Base-by-base conservation (phyloP, 2,888 invertebrate genomes). In the Morpho helenor region DNA sequence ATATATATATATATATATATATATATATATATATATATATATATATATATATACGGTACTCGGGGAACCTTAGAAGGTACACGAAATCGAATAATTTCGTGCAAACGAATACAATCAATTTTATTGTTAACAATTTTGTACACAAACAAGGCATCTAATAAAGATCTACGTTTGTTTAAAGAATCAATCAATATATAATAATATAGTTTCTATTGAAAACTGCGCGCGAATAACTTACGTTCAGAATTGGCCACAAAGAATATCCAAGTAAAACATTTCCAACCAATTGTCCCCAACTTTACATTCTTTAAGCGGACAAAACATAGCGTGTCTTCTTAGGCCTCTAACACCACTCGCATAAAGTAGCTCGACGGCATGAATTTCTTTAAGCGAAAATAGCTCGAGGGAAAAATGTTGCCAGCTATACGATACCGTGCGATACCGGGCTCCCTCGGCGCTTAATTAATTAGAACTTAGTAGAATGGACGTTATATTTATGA, bases 381-480 rank as follows among this genome's bases (percentile, higher is more conserved):
- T 62, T 59, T 64, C 60, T 62, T 62, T 59, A 56, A 62, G 60
- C 60, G 52, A 39, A 52, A 55, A 55, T 47, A 60, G 59, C 62
- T 60, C 49, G 48, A 44, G 57, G 61, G 61, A 64, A 61, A 62
- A 63, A 64, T 65, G 61, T 67, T 68, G 64, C 62, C 59, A 60
- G 54, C 56, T 56, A 49, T 48, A 45, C 59, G 55, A 55, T 64
- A 60, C 62, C 60, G 49, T 46, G 62, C 58, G 64, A 62, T 59
- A 63, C 60, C 51, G 61, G 56, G 56, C 41, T 63, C 69, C 66
- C 63, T 59, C 57, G 63, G 57, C 66, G 63, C 62, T 64, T 70
- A 66, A 70, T 70, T 70, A 70, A 70, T 70, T 70, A 69, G 66
- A 67, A 65, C 61, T 63, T 62, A 69, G 66, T 63, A 65, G 67